These are phyloP conservation scores for Eupithecia exiguata DNA, from an alignment of 2,888 invertebrate genomes.

Conservation along the genomic window DNA sequence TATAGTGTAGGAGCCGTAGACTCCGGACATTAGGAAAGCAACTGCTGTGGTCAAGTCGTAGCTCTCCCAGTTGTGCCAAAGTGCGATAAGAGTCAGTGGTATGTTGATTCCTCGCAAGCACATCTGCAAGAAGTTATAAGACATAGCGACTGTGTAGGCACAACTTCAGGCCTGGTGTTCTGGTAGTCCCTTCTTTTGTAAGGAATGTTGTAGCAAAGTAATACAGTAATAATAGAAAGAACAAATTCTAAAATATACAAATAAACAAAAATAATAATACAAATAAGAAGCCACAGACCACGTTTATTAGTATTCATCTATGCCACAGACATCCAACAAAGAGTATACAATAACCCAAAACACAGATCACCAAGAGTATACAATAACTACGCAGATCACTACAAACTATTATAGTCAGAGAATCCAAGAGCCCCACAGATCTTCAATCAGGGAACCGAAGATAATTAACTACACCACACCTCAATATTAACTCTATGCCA, in stretches of 20 bases:
- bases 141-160: slow-evolving; percentile 45
- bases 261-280: neutral
- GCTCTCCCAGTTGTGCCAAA: slow-evolving; percentile 58
- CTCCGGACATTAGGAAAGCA: slow-evolving; percentile 59
- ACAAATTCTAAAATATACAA: neutral
- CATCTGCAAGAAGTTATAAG: slow-evolving; percentile 57
- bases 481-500: too few species aligned
- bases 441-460: too few species aligned
- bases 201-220: neutral
- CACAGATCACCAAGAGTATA: too few species aligned
- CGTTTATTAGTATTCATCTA: too few species aligned
- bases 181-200: neutral
- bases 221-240: neutral
- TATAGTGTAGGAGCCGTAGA: slow-evolving; percentile 57
- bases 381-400: too few species aligned
- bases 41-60: slow-evolving; percentile 44
- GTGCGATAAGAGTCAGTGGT: slow-evolving; percentile 52
- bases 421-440: too few species aligned
- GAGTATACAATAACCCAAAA: too few species aligned
- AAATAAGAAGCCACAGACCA: neutral
- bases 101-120: slow-evolving; percentile 56
- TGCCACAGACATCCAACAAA: too few species aligned
- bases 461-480: too few species aligned
- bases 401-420: too few species aligned
- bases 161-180: neutral